Conservation (phyloP, 2,888 invertebrate species). For the Drosophila antonietae region DNA sequence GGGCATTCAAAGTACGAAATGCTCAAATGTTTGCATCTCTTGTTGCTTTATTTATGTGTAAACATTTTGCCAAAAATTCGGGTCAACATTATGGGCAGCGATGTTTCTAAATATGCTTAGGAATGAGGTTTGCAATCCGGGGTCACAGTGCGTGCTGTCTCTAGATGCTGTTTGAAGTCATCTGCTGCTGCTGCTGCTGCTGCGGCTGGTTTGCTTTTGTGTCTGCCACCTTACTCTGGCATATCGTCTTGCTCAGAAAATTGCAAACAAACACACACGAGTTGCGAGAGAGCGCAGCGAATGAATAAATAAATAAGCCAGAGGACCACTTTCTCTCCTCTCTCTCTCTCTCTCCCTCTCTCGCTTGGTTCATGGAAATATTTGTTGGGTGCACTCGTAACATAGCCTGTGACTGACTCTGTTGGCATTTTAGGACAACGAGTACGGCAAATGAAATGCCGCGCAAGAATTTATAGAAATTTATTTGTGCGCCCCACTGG, state of each 20-base stretch:
- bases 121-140: slow-evolving; percentile 30
- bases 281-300: slow-evolving; percentile 58
- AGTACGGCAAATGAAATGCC: slow-evolving; percentile 74
- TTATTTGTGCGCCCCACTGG: slow-evolving; percentile 66
- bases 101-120: slow-evolving; percentile 49
- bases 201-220: slow-evolving; percentile 64
- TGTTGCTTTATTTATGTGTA: slow-evolving; percentile 76
- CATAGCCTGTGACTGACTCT: slow-evolving; percentile 55
- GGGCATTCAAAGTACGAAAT: slow-evolving; percentile 33
- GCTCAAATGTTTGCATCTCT: slow-evolving; percentile 17
- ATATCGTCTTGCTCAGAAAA: slow-evolving; percentile 78
- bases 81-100: slow-evolving; percentile 79
- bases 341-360: slow-evolving; percentile 7
- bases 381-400: slow-evolving; percentile 22
- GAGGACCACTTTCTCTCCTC: too few species aligned
- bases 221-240: slow-evolving; percentile 59
- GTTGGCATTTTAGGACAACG: slow-evolving; percentile 70
- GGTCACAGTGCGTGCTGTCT: slow-evolving; percentile 60
- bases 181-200: slow-evolving; percentile 42
- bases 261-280: slow-evolving; percentile 66
- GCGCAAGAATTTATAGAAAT: slow-evolving; percentile 80
- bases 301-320: slow-evolving; percentile 78
- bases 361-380: slow-evolving; percentile 1
- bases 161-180: slow-evolving; percentile 42
- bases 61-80: slow-evolving; percentile 76